Conservation (phyloP, 2,888 invertebrate genomes). For the Candidula unifasciata region DNA sequence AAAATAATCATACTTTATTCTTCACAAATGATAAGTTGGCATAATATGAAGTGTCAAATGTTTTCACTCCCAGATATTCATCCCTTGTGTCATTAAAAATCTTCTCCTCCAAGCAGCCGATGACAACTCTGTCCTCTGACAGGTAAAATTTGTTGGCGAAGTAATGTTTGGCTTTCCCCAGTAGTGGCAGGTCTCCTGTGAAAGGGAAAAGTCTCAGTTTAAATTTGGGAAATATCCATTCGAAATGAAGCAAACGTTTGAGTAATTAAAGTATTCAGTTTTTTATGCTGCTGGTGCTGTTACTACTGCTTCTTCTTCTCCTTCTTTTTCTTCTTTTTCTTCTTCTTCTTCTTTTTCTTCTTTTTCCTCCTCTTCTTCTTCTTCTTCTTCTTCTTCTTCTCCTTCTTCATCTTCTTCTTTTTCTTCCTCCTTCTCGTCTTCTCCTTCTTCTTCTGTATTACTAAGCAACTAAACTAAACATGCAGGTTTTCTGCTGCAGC, state of each 20-base stretch:
- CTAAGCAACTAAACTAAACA: too few species aligned
- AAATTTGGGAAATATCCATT: too few species aligned
- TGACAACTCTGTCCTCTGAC: constrained; percentile 60
- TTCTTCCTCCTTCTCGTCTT: too few species aligned
- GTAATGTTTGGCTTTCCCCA: constrained; percentile 58
- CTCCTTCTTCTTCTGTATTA: background rate
- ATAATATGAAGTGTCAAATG: constrained; percentile 45
- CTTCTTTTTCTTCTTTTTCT: background rate
- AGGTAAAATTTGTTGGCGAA: constrained; percentile 72
- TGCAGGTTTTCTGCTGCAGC: too few species aligned
- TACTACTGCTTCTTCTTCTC: background rate
- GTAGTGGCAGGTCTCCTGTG: constrained; percentile 60
- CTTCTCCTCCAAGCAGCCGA: constrained; percentile 69
- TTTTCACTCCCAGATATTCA: constrained; percentile 7
- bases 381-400: background rate
- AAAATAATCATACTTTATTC: constrained; percentile 41
- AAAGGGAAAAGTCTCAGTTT: background rate
- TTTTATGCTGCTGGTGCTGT: too few species aligned
- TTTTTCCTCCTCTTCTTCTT: background rate
- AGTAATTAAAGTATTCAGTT: too few species aligned
- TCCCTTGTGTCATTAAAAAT: constrained; percentile 56
- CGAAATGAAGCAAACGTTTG: too few species aligned
- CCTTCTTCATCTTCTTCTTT: too few species aligned
- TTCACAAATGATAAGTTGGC: constrained; percentile 42
- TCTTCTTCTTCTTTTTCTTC: background rate